Evolutionary conservation across 1,140 invertebrate species (phyloP), one percentile per base, ranked within the genome.

Genomic region (Pachypeltis micranthus): DNA sequence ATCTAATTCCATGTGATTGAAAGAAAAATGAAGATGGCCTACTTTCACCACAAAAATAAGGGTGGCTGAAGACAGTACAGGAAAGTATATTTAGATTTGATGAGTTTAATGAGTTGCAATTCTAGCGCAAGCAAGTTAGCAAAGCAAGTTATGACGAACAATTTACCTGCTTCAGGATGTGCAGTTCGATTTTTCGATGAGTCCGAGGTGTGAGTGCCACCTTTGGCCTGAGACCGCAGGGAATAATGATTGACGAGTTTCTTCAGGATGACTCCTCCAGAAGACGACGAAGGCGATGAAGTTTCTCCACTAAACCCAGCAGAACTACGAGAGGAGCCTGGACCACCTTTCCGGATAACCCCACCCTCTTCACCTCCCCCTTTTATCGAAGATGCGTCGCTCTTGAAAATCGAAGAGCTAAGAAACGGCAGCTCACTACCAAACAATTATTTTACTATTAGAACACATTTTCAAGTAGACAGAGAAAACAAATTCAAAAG

Each of bases 161-260:
- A n/a, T n/a, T n/a, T n/a, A 44, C 26, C 24, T 14, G 27, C 27
- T 24, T 26, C 28, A 21, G 24, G 19, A 31, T n/a, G n/a, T n/a
- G 27, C 16, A 3, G 0, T 28, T 24, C 24, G 19, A 19, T 10
- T 44, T 26, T 55, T 47, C 26, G 23, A n/a, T n/a, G n/a, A n/a
- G n/a, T n/a, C n/a, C n/a, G n/a, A n/a, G n/a, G n/a, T n/a, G n/a
- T n/a, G n/a, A n/a, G n/a, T n/a, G 31, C 24, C 44, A 44, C 59
- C 44, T 47, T 63, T 59, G 12, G 27, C 60, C 60, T 65, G 64
- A 12, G 64, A 65, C 16, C 64, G 51, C 28, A 65, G 57, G 7
- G 64, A 65, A 51, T 65, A 65, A 39, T 59, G 64, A 60, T 59
- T 65, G 1, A 61, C 10, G 21, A 65, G 39, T 56, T 63, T 63